Evolutionary conservation across 2,888 invertebrate species (phyloP).

Genomic region (Pimpla rufipes): DNA sequence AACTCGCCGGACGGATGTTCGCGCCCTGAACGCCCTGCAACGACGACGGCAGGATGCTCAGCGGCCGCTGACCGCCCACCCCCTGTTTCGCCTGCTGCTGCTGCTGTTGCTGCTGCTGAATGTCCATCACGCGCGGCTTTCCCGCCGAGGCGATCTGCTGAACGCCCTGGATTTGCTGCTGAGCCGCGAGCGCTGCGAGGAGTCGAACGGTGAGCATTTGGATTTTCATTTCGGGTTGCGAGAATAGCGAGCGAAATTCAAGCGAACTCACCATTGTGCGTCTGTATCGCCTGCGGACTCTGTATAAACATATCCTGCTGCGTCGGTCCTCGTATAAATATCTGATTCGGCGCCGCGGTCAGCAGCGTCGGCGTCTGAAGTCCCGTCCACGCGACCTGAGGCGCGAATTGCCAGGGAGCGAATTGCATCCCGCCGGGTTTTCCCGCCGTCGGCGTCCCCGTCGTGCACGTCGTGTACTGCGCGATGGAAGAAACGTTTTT

Average conservation of each 20-base stretch:
- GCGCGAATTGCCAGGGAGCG: constrained; percentile 92
- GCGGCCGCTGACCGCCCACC: constrained; percentile 80
- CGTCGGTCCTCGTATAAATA: constrained; percentile 91
- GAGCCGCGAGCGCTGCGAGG: constrained; percentile 82
- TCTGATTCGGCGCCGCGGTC: constrained; percentile 90
- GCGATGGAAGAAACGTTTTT: neutral
- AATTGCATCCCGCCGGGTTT: constrained; percentile 89
- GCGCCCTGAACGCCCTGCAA: constrained; percentile 86
- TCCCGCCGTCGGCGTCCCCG: constrained; percentile 82
- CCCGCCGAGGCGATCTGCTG: constrained; percentile 84
- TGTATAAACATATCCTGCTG: constrained; percentile 96
- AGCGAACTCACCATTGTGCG: constrained; percentile 89
- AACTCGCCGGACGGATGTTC: constrained; percentile 91
- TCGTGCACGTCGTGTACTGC: constrained; percentile 84
- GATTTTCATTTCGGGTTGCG: neutral
- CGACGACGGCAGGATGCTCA: constrained; percentile 88
- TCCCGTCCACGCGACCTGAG: constrained; percentile 92
- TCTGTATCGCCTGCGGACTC: constrained; percentile 90
- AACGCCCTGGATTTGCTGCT: constrained; percentile 84
- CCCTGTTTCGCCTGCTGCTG: constrained; percentile 79
- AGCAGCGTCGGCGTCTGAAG: constrained; percentile 90
- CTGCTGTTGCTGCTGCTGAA: constrained; percentile 84
- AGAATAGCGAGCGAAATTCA: neutral
- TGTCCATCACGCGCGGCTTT: constrained; percentile 84
- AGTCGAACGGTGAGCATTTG: neutral